Evolutionary conservation across 2,113 vertebrate genomes (phyloP).

Genomic region (Petromus typicus): DNA sequence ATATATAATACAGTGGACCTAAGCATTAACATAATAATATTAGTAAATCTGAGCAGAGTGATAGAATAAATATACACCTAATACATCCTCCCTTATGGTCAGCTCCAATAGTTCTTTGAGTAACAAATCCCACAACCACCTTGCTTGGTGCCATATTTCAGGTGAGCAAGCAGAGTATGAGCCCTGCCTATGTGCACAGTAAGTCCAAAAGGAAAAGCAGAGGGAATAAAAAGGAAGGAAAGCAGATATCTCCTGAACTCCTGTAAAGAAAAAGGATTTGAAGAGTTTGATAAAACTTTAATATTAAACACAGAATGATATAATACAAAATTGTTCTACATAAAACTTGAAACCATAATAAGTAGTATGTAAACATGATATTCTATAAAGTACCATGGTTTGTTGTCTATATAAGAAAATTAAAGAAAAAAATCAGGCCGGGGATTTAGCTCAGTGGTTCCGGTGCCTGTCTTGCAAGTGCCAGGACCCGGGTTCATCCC

Average conservation of each 20-base stretch:
- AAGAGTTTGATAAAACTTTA: not conserved
- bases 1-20: not conserved
- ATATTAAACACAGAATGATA: not conserved
- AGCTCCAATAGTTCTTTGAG: not conserved
- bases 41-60: not conserved
- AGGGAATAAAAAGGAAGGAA: not conserved
- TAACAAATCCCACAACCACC: not conserved
- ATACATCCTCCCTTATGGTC: not conserved
- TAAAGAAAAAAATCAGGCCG: not conserved
- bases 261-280: not conserved
- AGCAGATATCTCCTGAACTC: not conserved
- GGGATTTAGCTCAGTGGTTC: no score
- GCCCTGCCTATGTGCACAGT: not conserved
- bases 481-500: no score
- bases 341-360: not conserved
- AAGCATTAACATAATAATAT: not conserved
- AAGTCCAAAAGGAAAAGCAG: not conserved
- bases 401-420: not conserved
- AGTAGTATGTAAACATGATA: not conserved
- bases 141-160: not conserved
- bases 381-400: slow-evolving; percentile 20
- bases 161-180: not conserved
- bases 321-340: not conserved
- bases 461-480: no score
- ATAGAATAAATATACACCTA: not conserved